Percentiles rank a stretch among this genome's conserved stretches.
phyloP scores from a whole-genome alignment of 2,797 vertebrate genomes.

The Myripristis jacobus region DNA sequence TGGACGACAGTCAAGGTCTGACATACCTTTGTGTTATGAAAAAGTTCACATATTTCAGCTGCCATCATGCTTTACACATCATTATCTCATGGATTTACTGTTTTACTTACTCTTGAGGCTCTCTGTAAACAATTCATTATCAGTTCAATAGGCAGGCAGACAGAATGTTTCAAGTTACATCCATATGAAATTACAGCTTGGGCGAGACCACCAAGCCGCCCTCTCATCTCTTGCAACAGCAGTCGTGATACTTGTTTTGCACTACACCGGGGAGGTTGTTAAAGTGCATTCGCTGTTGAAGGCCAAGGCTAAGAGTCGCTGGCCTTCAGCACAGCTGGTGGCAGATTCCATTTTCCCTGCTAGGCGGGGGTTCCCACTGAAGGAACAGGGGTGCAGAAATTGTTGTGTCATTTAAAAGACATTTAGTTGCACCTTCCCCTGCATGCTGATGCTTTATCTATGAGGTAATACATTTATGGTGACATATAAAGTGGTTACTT shows the following conservation, averaged over 20 bases:
- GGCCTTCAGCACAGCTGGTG: constrained; percentile 57
- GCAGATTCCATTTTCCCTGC: constrained; percentile 75
- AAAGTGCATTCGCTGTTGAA: constrained; percentile 57
- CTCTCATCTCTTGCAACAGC: constrained; percentile 35
- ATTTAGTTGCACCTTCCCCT: constrained; percentile 56
- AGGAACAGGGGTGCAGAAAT: constrained; percentile 59
- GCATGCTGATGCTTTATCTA: constrained; percentile 42
- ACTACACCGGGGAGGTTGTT: constrained; percentile 30
- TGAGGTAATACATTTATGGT: constrained; percentile 53
- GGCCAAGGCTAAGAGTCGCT: constrained; percentile 41
- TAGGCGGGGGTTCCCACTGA: constrained; percentile 67
- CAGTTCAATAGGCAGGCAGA: no score
- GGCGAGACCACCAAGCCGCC: constrained; percentile 21
- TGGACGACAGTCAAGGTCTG: no score
- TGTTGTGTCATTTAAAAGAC: constrained; percentile 65
- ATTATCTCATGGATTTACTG: no score
- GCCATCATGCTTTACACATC: no score
- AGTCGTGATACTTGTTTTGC: constrained; percentile 29
- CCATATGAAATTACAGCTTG: constrained; percentile 1
- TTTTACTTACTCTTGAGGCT: no score
- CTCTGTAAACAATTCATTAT: not conserved
- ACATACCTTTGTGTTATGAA: no score
- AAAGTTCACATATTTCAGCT: no score
- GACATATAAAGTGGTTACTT: constrained; percentile 49
- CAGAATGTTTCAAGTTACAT: not conserved